Percentiles rank a stretch among this genome's conserved stretches.
Evolutionary conservation across 2,888 invertebrate species (phyloP).

Genomic region (Agriotes lineatus): DNA sequence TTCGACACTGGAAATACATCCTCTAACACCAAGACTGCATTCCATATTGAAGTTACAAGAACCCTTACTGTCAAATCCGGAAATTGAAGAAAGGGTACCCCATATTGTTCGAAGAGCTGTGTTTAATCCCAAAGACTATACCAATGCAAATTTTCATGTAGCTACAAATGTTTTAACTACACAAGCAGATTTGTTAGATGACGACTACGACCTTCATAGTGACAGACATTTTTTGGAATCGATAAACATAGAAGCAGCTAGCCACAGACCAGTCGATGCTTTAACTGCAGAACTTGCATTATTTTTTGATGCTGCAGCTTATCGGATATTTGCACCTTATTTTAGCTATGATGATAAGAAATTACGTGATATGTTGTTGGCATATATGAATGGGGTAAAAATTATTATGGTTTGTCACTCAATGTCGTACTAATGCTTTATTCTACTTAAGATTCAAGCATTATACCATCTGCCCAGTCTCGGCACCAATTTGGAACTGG

Average conservation of each 20-base stretch:
- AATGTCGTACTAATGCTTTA: conserved; percentile 39
- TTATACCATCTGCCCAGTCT: conserved; percentile 83
- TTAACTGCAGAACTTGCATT: conserved; percentile 79
- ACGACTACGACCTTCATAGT: background rate
- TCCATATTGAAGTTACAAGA: conserved; percentile 64
- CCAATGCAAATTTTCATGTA: conserved; percentile 58
- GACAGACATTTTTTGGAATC: no score
- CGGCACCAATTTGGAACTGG: conserved; percentile 75
- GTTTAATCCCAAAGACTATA: conserved; percentile 63
- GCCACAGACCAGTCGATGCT: conserved; percentile 51
- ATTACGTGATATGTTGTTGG: conserved; percentile 80
- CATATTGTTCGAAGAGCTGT: conserved; percentile 73
- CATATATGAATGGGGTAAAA: conserved; percentile 80
- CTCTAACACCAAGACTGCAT: conserved; percentile 68
- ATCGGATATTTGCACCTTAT: conserved; percentile 77
- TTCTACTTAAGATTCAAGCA: conserved; percentile 86
- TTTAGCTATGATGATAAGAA: conserved; percentile 75
- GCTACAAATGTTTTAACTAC: conserved; percentile 5
- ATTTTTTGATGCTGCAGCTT: conserved; percentile 82
- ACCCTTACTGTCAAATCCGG: conserved; percentile 53
- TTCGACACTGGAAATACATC: conserved; percentile 78
- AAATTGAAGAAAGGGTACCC: conserved; percentile 61
- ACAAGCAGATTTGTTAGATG: no score
- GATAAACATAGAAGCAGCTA: conserved; percentile 39
- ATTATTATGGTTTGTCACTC: background rate